A percentile compares a stretch with the other conserved stretches of the same genome.
Conservation (phyloP, 2,797 vertebrate species). For the Myotis daubentonii region DNA sequence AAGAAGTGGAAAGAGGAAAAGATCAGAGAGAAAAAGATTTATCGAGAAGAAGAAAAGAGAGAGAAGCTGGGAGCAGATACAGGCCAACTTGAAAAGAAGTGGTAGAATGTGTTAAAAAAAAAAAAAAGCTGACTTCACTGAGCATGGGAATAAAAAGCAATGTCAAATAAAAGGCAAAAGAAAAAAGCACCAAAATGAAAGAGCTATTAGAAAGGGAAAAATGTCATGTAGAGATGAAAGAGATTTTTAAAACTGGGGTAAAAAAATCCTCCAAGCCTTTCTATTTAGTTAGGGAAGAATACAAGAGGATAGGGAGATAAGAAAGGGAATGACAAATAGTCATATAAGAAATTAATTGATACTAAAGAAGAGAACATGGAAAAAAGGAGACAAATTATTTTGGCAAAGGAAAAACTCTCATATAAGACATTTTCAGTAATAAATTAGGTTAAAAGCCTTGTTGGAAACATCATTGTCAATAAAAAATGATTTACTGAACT, state of each 20-base stretch:
- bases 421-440: background rate
- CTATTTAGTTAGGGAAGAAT: constrained; percentile 54
- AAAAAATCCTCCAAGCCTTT: constrained; percentile 37
- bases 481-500: constrained; percentile 25
- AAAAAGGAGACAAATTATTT: constrained; percentile 12
- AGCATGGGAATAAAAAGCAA: constrained; percentile 54
- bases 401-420: constrained; percentile 17
- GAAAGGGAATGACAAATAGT: background rate
- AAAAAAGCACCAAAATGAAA: constrained; percentile 63
- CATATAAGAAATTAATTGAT: background rate
- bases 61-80: background rate
- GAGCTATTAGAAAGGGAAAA: constrained; percentile 40
- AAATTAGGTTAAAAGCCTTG: constrained; percentile 40
- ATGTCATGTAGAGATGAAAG: constrained; percentile 60
- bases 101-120: background rate
- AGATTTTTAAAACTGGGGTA: background rate
- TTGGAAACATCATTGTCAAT: constrained; percentile 22
- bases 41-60: constrained; percentile 39
- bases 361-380: background rate
- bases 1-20: background rate
- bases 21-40: constrained; percentile 22
- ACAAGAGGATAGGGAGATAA: background rate
- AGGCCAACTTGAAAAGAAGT: constrained; percentile 59
- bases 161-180: constrained; percentile 63
- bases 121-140: constrained; percentile 38